Evolutionary conservation across 2,113 vertebrate species (phyloP), one percentile per base, ranked within the genome.

Genomic region (Gymnobelideus leadbeateri): DNA sequence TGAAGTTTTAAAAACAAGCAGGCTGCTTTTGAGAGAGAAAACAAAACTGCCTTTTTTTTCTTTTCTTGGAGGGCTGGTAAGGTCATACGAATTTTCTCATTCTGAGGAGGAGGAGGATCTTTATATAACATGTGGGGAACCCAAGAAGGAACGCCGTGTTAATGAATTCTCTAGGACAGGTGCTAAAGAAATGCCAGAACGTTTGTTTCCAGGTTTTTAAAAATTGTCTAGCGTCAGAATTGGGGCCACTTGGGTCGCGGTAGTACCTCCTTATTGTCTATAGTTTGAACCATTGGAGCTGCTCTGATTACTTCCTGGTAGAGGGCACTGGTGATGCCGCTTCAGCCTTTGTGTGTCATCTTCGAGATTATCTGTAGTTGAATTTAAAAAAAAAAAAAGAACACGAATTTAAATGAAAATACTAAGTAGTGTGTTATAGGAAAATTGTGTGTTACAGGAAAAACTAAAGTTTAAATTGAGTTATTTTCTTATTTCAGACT

Each of bases 241-340:
- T 95, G 2, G 47, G 84, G 26, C 51, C 53, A 61, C 53, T 31
- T 26, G 94, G 96, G 94, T 96, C 23, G 8, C 95, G 93, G 90
- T 16, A 21, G 91, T 57, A 94, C 51, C 52, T 92, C 89, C 96
- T 96, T 89, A 97, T 97, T 97, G 97, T 97, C 96, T 97, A 89
- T 68, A 94, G 94, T 37, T 91, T 91, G 95, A 93, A 84, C 95
- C 49, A 94, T 95, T 93, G 95, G 47, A 97, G 93, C 93, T 4
- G 97, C 97, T 97, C 95, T 97, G 96, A 95, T 96, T 95, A 98
- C 98, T 98, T 98, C 98, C 98, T 98, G 98, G 97, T 97, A 89
- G 68, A 84, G 96, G 97, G 97, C 96, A 96, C 96, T 89, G 91
- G 90, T 91, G 94, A 94, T 10, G 92, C 95, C 57, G 93, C 92